Conservation (phyloP, 37 sponge, comb jelly and placozoan genomes). For the Cladorhizidae sp. region DNA sequence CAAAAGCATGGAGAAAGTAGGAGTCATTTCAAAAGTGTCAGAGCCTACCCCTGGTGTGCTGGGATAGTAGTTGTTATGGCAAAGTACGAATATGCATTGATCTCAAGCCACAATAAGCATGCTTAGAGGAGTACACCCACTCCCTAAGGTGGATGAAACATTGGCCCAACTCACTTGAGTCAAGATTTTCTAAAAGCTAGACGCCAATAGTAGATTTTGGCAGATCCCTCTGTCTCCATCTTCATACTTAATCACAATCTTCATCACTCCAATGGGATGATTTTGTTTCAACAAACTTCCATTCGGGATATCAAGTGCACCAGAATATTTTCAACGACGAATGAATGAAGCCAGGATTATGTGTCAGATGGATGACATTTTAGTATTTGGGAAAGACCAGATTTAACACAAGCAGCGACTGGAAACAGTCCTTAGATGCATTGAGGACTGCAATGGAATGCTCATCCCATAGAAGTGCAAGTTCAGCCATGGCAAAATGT, state of each 20-base stretch:
- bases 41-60: conserved; percentile 61
- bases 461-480: conserved; percentile 47
- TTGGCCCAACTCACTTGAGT: conserved; percentile 56
- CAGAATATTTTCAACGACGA: no score
- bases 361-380: conserved; percentile 36
- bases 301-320: no score
- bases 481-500: conserved; percentile 32
- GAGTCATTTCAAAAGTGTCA: conserved; percentile 47
- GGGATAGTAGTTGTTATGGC: conserved; percentile 54
- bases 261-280: no score
- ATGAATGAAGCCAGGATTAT: no score
- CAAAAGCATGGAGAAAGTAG: no score
- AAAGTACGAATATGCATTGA: no score
- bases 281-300: no score
- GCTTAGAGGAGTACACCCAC: no score
- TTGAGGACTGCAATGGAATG: conserved; percentile 29
- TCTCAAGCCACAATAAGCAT: no score
- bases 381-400: no score
- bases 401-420: no score
- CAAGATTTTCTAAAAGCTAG: conserved; percentile 42
- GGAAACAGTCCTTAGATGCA: conserved; percentile 21
- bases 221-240: conserved; percentile 44
- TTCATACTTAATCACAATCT: no score
- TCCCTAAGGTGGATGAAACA: conserved; percentile 61
- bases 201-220: conserved; percentile 67